Percentiles rank a stretch among this genome's conserved stretches.
Conservation (phyloP, 2,113 vertebrate genomes). For the Pseudopodoces humilis region DNA sequence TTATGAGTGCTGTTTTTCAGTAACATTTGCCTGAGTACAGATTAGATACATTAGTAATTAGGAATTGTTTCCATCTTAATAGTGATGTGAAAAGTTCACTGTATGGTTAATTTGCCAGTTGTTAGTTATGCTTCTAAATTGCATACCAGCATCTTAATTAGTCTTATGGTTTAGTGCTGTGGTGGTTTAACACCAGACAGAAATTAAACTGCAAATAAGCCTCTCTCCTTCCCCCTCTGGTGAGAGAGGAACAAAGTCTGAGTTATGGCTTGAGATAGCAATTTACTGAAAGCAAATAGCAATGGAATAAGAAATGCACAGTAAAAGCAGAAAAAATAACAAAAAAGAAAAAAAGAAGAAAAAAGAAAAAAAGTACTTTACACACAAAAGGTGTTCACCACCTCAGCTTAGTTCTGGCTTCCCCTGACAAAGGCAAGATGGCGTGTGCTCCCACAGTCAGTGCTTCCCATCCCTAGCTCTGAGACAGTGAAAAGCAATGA, state of each 20-base stretch:
- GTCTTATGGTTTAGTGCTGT: background rate
- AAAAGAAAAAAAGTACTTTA: background rate
- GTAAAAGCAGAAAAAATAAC: background rate
- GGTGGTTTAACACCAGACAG: background rate
- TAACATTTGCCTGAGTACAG: background rate
- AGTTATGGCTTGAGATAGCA: background rate
- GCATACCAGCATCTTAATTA: background rate
- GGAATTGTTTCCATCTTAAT: background rate
- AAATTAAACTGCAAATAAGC: background rate
- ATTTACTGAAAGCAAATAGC: background rate
- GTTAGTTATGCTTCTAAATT: background rate
- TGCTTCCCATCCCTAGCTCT: fast-evolving
- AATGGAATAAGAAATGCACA: background rate
- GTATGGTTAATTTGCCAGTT: background rate
- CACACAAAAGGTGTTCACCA: background rate
- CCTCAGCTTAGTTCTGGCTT: background rate
- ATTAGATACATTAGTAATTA: background rate
- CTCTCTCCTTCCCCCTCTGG: background rate
- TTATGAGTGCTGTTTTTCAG: background rate
- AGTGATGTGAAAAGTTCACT: background rate
- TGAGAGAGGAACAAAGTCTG: background rate
- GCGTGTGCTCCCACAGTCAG: background rate
- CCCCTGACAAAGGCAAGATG: background rate
- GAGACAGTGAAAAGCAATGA: background rate
- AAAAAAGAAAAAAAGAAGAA: background rate